These are phyloP conservation scores for Urocolius indicus DNA, from an alignment of 2,113 vertebrate species.

Conservation along the genomic window DNA sequence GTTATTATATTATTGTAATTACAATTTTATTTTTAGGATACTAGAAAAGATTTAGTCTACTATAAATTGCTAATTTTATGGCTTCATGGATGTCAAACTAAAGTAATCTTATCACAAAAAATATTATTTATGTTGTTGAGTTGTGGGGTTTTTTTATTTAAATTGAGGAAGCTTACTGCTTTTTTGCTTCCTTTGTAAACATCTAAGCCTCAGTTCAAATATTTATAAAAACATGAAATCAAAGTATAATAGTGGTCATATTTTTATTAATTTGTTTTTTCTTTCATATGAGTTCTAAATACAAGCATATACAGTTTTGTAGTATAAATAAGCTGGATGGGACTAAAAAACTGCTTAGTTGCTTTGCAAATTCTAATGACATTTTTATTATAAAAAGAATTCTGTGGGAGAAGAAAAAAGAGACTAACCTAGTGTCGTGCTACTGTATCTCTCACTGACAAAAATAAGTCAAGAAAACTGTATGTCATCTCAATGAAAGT, in stretches of 20 bases:
- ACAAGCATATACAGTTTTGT: not conserved
- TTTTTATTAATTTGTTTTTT: not conserved
- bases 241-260: not conserved
- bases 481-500: not conserved
- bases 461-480: not conserved
- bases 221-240: constrained; percentile 3
- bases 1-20: too few species aligned
- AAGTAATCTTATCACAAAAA: not conserved
- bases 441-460: not conserved
- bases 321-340: not conserved
- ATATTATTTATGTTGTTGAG: not conserved
- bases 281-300: not conserved
- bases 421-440: not conserved
- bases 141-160: not conserved
- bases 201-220: not conserved
- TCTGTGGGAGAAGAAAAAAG: not conserved
- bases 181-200: not conserved
- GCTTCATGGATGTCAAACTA: not conserved
- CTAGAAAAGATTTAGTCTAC: not conserved
- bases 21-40: not conserved
- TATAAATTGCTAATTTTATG: not conserved
- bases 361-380: constrained; percentile 37
- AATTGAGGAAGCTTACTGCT: not conserved
- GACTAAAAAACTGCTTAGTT: constrained; percentile 17
- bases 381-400: constrained; percentile 58